Conservation (phyloP, 1,140 invertebrate genomes). For the Cylas formicarius region DNA sequence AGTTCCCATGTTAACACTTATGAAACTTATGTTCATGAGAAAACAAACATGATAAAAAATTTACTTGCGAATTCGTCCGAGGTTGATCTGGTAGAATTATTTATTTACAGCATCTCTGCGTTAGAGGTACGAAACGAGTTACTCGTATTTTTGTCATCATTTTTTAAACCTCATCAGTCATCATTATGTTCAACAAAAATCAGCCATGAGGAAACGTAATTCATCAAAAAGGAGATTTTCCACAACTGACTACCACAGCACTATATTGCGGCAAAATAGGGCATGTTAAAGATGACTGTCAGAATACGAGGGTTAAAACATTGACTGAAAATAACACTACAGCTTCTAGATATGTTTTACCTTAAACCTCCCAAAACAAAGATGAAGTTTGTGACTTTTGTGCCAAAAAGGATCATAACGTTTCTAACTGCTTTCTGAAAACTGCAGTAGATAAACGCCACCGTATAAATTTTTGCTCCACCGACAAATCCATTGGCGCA, state of each 20-base stretch:
- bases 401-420: neutral
- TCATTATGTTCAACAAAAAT: neutral
- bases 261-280: constrained; percentile 1
- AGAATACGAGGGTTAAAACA: no score
- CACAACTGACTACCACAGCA: neutral
- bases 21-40: constrained; percentile 14
- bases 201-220: neutral
- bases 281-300: neutral
- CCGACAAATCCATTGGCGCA: neutral
- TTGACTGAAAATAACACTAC: no score
- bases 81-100: constrained; percentile 18
- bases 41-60: constrained; percentile 3
- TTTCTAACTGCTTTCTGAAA: neutral
- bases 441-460: neutral
- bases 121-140: constrained; percentile 4
- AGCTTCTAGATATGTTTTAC: neutral
- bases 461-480: neutral
- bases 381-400: constrained; percentile 9
- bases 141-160: neutral
- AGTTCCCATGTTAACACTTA: constrained; percentile 14
- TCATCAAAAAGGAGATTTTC: neutral
- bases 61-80: no score
- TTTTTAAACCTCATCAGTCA: neutral
- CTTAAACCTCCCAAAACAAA: no score
- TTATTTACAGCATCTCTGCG: constrained; percentile 16